These are phyloP conservation scores for Hylyphantes graminicola DNA, from an alignment of 1,140 invertebrate species.

Conservation along the genomic window DNA sequence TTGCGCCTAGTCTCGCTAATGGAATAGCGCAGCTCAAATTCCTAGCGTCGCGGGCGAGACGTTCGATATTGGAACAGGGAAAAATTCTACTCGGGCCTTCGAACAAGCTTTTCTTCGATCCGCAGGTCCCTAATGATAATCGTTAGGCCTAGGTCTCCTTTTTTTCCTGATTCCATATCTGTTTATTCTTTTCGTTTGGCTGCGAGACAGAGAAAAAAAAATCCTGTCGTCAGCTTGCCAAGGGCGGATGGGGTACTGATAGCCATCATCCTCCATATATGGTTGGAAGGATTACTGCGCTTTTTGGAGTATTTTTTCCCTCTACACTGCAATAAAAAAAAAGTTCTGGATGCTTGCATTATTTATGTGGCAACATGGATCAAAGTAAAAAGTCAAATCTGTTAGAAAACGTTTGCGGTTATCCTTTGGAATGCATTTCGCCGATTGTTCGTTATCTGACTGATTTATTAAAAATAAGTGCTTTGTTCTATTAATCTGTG, in stretches of 20 bases:
- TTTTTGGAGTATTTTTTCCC: too few relatives aligned
- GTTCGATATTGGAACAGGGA: slow-evolving; percentile 47
- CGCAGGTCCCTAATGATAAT: slow-evolving; percentile 45
- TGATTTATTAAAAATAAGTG: too few relatives aligned
- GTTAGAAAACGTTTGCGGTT: too few relatives aligned
- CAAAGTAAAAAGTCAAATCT: too few relatives aligned
- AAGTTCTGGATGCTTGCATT: too few relatives aligned
- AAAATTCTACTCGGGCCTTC: slow-evolving; percentile 10
- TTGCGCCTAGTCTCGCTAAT: slow-evolving; percentile 57
- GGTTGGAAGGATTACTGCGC: not conserved
- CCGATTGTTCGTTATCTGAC: too few relatives aligned
- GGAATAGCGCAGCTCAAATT: slow-evolving; percentile 58
- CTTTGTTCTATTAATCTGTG: too few relatives aligned
- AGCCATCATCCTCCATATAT: slow-evolving; percentile 9
- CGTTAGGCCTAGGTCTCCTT: slow-evolving; percentile 29
- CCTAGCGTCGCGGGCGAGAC: slow-evolving; percentile 47
- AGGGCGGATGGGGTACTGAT: slow-evolving; percentile 8
- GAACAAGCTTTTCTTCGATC: slow-evolving; percentile 59
- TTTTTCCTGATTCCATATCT: not conserved
- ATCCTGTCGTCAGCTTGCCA: too few relatives aligned
- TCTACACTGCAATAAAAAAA: too few relatives aligned
- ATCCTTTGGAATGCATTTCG: too few relatives aligned
- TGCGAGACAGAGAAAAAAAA: not conserved
- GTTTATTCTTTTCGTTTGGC: not conserved
- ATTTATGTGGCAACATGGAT: too few relatives aligned